Conservation (phyloP, 2,888 invertebrate genomes). For the Dichetophora obliterata region DNA sequence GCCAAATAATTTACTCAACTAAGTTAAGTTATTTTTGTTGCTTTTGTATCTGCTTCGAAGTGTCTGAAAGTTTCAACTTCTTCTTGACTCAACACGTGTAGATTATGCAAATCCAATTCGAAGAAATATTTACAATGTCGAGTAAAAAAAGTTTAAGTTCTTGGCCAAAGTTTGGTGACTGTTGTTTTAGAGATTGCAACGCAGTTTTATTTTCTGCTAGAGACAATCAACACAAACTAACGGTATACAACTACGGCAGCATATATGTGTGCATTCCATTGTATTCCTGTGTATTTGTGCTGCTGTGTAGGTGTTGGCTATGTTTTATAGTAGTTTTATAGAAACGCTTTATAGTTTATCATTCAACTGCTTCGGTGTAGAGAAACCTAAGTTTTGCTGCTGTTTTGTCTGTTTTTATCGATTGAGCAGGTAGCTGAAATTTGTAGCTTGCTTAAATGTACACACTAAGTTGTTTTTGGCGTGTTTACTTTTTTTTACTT, state of each 20-base stretch:
- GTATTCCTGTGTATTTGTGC: too few species aligned
- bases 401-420: too few species aligned
- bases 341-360: not conserved
- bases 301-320: not conserved
- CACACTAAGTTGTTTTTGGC: not conserved
- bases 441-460: not conserved
- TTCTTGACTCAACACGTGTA: too few species aligned
- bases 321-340: too few species aligned
- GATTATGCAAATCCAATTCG: not conserved
- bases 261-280: not conserved
- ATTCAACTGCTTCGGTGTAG: not conserved
- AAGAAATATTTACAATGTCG: not conserved
- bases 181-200: too few species aligned
- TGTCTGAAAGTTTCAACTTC: too few species aligned
- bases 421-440: too few species aligned
- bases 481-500: not conserved
- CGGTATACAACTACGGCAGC: too few species aligned
- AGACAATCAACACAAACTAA: not conserved
- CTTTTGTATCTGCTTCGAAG: not conserved
- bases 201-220: too few species aligned
- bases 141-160: too few species aligned
- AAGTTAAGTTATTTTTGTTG: constrained; percentile 16
- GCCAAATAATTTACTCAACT: not conserved
- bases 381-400: too few species aligned
- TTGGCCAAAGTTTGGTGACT: too few species aligned